These are phyloP conservation scores for Mimumesa dahlbomi DNA, from an alignment of 2,888 invertebrate species.

Conservation along the genomic window DNA sequence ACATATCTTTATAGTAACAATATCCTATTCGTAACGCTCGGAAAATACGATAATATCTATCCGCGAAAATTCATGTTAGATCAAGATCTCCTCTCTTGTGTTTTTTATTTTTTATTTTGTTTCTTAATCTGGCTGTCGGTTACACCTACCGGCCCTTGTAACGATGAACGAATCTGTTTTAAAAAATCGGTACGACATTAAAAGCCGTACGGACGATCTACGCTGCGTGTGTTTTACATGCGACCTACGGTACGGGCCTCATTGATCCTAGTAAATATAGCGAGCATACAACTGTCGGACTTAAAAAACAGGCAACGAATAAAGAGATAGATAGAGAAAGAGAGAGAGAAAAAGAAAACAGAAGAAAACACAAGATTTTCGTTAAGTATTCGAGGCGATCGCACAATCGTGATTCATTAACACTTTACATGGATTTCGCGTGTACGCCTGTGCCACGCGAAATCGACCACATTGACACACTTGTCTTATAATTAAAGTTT, in stretches of 20 bases:
- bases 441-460: no score
- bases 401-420: no score
- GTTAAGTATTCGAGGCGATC: no score
- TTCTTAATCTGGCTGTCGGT: conserved; percentile 7
- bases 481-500: no score
- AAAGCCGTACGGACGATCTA: conserved; percentile 41
- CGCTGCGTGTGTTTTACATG: conserved; percentile 39
- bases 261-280: conserved; percentile 53
- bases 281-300: conserved; percentile 57
- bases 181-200: conserved; percentile 52
- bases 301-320: no score
- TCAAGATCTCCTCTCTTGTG: conserved; percentile 42
- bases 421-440: no score
- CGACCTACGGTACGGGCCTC: conserved; percentile 49
- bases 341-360: conserved; percentile 13
- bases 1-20: conserved; percentile 80
- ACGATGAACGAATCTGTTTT: conserved; percentile 31
- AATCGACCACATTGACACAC: no score
- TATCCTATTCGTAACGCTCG: conserved; percentile 76
- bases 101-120: conserved; percentile 13
- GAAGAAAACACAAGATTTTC: conserved; percentile 45
- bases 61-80: conserved; percentile 69
- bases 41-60: conserved; percentile 79
- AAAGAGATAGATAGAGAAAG: no score
- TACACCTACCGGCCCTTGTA: conserved; percentile 7